Base-by-base conservation (phyloP, 2,888 invertebrate species). In the Drosophila sordidula region DNA sequence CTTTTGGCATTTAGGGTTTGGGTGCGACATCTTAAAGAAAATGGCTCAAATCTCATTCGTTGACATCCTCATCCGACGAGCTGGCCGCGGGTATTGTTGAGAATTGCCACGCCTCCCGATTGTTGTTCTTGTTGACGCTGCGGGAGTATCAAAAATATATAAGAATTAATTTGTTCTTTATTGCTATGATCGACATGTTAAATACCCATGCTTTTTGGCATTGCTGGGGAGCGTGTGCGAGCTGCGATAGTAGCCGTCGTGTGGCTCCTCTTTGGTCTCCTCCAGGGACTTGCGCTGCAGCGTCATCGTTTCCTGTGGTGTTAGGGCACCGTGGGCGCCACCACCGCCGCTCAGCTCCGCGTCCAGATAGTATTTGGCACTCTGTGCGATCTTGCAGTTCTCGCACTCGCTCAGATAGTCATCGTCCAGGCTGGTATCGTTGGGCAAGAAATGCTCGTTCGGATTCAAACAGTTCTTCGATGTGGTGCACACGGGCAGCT, bases 381-480 rank as follows among this genome's bases (percentile, higher is more conserved):
- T 95, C 80, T 94, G 95, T 5, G 95, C 95, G 51, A 95, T 95
- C 92, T 96, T 96, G 93, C 96, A 96, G 93, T 96, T 96, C 92
- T 96, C 96, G 92, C 96, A 96, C 92, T 96, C 96, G 92, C 95
- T 96, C 78, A 96, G 94, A 90, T 96, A 96, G 91, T 96, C 96
- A 89, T 96, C 96, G 50, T 94, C 93, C 57, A 92, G 78, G 55
- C 92, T 92, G 22, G 92, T 92, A 64, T 92, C 92, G 68, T 92
- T 92, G 63, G 92, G 92, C 73, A 92, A 79, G 67, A 92, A 92
- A 76, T 92, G 92, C 70, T 92, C 92, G 70, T 91, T 92, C 42
- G 92, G 92, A 87, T 92, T 92, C 44, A 91, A 87, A 56, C 92
- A 92, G 70, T 92, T 92, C 75, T 92, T 92, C 22, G 92, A 92